A percentile compares a stretch with the other conserved stretches of the same genome.
Evolutionary conservation across 2,797 vertebrate species (phyloP).

Genomic region (Cuculus canorus): DNA sequence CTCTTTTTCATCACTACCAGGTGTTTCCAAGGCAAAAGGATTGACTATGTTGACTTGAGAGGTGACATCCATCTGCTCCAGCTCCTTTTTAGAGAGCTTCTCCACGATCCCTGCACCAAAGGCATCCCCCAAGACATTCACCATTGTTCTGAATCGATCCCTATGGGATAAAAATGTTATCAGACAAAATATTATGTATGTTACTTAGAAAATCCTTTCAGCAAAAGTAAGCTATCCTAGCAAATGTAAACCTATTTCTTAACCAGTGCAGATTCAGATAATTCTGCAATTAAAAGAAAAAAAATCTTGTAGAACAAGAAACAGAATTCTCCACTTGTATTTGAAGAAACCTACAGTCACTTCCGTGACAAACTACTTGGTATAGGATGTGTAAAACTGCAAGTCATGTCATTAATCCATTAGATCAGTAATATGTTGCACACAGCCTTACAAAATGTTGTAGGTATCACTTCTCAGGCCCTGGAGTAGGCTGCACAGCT

Average conservation of each 20-base stretch:
- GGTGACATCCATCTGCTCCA: conserved; percentile 89
- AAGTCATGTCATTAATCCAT: neutral
- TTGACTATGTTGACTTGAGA: conserved; percentile 93
- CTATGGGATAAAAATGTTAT: conserved; percentile 74
- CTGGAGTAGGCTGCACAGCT: neutral
- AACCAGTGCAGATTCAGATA: neutral
- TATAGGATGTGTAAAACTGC: neutral
- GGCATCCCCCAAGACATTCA: conserved; percentile 96
- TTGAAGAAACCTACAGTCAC: neutral
- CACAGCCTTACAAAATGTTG: neutral
- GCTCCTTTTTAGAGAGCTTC: conserved; percentile 91
- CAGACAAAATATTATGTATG: neutral
- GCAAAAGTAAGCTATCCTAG: neutral
- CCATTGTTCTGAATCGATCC: conserved; percentile 97
- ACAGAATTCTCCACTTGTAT: neutral
- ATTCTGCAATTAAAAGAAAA: neutral
- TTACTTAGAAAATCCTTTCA: neutral
- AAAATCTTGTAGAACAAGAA: neutral
- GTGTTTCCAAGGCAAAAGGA: conserved; percentile 90
- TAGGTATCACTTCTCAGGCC: neutral
- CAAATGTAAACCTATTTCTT: neutral
- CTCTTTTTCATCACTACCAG: conserved; percentile 84
- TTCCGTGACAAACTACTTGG: neutral
- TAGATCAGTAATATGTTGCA: neutral
- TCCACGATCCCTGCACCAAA: conserved; percentile 93